phyloP scores from a whole-genome alignment of 2,888 invertebrate species.

The Cheilosia vulpina region DNA sequence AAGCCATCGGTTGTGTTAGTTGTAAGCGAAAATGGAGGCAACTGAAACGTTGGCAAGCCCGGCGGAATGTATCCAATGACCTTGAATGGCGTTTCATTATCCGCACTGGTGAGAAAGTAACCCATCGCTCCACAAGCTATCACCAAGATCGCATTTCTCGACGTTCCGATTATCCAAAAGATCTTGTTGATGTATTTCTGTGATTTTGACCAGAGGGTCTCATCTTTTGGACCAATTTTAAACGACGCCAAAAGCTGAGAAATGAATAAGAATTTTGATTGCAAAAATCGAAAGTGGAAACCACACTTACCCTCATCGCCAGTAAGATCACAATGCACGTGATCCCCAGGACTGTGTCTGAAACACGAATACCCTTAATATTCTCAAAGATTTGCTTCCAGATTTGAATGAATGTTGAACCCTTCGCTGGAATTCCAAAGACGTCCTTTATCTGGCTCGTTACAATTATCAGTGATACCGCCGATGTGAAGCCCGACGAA shows the following conservation, averaged over 20 bases:
- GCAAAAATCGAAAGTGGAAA: background rate
- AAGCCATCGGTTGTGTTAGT: constrained; percentile 85
- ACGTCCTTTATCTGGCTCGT: constrained; percentile 95
- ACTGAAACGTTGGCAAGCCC: constrained; percentile 88
- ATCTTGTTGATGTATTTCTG: constrained; percentile 87
- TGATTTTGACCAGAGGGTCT: constrained; percentile 84
- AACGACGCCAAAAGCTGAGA: constrained; percentile 87
- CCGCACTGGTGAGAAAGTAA: constrained; percentile 82
- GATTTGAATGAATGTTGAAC: constrained; percentile 91
- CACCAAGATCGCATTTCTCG: constrained; percentile 94
- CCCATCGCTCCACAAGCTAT: constrained; percentile 89
- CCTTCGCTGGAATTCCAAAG: constrained; percentile 89
- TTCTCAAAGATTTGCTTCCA: constrained; percentile 89
- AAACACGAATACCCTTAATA: constrained; percentile 87
- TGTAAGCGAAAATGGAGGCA: constrained; percentile 87
- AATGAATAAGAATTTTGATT: background rate
- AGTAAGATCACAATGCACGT: constrained; percentile 90
- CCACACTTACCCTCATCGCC: constrained; percentile 87
- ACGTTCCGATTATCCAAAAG: constrained; percentile 91
- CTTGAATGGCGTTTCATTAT: constrained; percentile 85
- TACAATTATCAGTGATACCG: constrained; percentile 94
- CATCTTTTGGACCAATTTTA: constrained; percentile 86
- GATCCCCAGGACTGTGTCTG: constrained; percentile 91
- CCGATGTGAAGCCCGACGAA: constrained; percentile 94
- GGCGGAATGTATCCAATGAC: constrained; percentile 90